Conservation (phyloP, 2,888 invertebrate genomes). For the Leptopilina drosophilae region DNA sequence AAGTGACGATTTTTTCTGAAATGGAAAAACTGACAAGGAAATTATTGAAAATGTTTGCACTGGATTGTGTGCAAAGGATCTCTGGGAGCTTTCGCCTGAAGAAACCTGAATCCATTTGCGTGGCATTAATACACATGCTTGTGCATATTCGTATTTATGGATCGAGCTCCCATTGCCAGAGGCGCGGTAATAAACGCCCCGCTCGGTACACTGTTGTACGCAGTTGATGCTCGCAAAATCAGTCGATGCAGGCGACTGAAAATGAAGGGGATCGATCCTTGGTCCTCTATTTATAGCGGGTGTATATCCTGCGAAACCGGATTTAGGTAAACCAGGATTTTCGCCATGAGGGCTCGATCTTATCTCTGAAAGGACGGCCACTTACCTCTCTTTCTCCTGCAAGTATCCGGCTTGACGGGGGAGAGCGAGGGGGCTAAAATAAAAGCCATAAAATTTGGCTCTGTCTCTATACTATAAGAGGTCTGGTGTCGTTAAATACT, state of each 20-base stretch:
- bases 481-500: slow-evolving; percentile 22
- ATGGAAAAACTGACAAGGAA: neutral
- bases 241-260: neutral
- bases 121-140: slow-evolving; percentile 29
- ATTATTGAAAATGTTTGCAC: neutral
- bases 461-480: slow-evolving; percentile 28
- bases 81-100: slow-evolving; percentile 15
- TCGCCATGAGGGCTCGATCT: slow-evolving; percentile 32
- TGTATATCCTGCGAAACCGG: slow-evolving; percentile 20
- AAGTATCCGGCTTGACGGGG: slow-evolving; percentile 35
- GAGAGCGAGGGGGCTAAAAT: slow-evolving; percentile 21
- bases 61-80: slow-evolving; percentile 6
- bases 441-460: slow-evolving; percentile 39
- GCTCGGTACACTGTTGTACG: neutral
- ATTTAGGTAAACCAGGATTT: slow-evolving; percentile 36
- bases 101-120: slow-evolving; percentile 26
- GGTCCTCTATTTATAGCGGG: slow-evolving; percentile 33
- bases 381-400: slow-evolving; percentile 27
- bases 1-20: neutral
- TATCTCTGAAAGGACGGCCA: slow-evolving; percentile 40
- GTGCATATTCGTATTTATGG: neutral
- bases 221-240: slow-evolving; percentile 1
- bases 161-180: slow-evolving; percentile 8
- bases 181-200: slow-evolving; percentile 37
- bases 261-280: slow-evolving; percentile 11